Evolutionary conservation across 1,140 invertebrate species (phyloP).

Genomic region (Drosophila willistoni): DNA sequence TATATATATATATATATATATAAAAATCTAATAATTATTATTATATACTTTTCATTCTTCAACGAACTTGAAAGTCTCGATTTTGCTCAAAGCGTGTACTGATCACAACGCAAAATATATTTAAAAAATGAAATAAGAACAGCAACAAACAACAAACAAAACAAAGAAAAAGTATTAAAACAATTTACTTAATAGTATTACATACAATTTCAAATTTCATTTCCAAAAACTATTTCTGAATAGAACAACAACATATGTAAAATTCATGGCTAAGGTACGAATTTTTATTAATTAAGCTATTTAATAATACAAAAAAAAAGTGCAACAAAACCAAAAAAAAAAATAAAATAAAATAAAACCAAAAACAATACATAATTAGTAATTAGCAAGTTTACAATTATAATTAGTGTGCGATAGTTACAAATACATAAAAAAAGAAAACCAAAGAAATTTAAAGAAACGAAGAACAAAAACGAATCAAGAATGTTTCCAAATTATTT

Average conservation of each 20-base stretch:
- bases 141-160: constrained; percentile 23
- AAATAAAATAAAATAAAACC: constrained; percentile 52
- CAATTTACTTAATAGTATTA: constrained; percentile 73
- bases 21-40: constrained; percentile 13
- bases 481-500: constrained; percentile 73
- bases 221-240: constrained; percentile 35
- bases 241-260: constrained; percentile 58
- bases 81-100: constrained; percentile 59
- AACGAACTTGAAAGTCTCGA: constrained; percentile 47
- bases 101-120: constrained; percentile 49
- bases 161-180: constrained; percentile 44
- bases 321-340: constrained; percentile 38
- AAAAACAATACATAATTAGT: constrained; percentile 52
- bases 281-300: constrained; percentile 79
- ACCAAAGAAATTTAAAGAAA: background rate
- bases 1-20: constrained; percentile 23
- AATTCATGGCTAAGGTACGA: constrained; percentile 74
- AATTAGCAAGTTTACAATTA: constrained; percentile 65
- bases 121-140: constrained; percentile 22
- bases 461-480: constrained; percentile 27
- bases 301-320: constrained; percentile 25
- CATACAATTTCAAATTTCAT: constrained; percentile 49
- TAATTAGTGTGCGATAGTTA: constrained; percentile 68
- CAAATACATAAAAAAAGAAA: background rate
- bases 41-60: constrained; percentile 44